Base-by-base conservation (phyloP, 2,113 vertebrate genomes). In the Strix uralensis region DNA sequence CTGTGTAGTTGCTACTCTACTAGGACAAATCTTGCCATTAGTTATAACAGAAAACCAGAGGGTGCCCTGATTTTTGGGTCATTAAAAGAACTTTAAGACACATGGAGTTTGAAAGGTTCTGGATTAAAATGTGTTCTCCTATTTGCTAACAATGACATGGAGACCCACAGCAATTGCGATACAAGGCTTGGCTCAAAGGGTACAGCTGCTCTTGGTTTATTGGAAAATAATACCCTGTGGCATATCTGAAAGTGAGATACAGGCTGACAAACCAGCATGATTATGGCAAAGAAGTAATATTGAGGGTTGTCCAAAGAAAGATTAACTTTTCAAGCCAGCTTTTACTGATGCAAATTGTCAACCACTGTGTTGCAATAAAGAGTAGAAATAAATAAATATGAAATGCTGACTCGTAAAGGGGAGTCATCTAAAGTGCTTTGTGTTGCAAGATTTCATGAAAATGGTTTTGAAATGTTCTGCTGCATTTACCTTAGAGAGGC, bases 291-390 rank as follows among this genome's bases (percentile, higher is more conserved):
- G 91, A 34, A 88, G 36, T 55, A 72, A 61, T 58, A 75, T 30
- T 88, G 49, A 62, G 91, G 66, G 80, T 85, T 92, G 86, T 94
- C 89, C 73, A 77, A 79, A 93, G 92, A 90, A 73, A 92, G 88
- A 77, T 94, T 85, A 85, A 89, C 66, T 95, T 95, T 82, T 92
- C 83, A 79, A 89, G 44, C 74, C 70, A 27, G 61, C 88, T 94
- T 88, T 87, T 74, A 72, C 66, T 54, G 25, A 94, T 92, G 89
- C 78, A 80, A 90, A 80, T 89, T 86, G 73, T 81, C 94, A 88
- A 65, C 81, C 18, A 0, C 83, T 58, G 80, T 71, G 95, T 94
- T 90, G 84, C 54, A 80, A 70, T 92, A 69, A 92, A 78, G 83
- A 94, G 80, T 38, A 72, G 84, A 80, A 96, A 90, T 63, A 94